Evolutionary conservation across 64 coral and sea anemone species (phyloP).

Genomic region (Montipora sp.): DNA sequence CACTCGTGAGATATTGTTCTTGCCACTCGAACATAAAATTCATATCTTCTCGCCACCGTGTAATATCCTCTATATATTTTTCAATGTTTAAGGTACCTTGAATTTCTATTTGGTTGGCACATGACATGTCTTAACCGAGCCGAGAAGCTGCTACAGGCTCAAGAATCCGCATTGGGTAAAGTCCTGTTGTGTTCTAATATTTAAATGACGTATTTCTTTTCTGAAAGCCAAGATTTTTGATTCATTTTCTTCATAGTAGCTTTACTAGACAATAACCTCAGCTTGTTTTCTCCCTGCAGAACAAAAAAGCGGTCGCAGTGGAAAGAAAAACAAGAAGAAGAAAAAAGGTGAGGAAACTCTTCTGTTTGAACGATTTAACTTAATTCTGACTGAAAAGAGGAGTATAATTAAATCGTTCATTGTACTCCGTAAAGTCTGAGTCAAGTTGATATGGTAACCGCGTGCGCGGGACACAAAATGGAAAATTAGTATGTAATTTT

Average conservation of each 20-base stretch:
- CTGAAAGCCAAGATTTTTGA: neutral
- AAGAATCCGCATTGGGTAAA: constrained; percentile 85
- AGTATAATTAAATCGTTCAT: too few relatives aligned
- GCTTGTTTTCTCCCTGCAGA: constrained; percentile 27
- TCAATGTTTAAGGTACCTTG: constrained; percentile 74
- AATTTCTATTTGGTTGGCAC: constrained; percentile 98
- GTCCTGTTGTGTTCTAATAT: neutral
- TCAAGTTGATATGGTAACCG: too few relatives aligned
- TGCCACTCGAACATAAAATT: too few relatives aligned
- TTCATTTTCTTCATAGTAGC: too few relatives aligned
- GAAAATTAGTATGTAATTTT: too few relatives aligned
- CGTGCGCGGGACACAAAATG: too few relatives aligned
- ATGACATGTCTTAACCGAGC: constrained; percentile 94
- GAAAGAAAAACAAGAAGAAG: constrained; percentile 99
- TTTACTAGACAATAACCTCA: too few relatives aligned
- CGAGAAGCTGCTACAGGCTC: constrained; percentile 91
- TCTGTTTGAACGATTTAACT: neutral
- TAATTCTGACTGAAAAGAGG: too few relatives aligned
- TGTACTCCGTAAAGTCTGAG: too few relatives aligned
- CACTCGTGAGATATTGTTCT: too few relatives aligned
- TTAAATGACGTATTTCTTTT: neutral
- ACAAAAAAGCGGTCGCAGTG: constrained; percentile 95
- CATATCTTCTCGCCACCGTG: neutral
- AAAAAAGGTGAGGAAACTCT: constrained; percentile 77
- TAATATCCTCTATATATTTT: neutral